These are phyloP conservation scores for Pterocles orientalis DNA, from an alignment of 2,113 vertebrate species.

Conservation along the genomic window DNA sequence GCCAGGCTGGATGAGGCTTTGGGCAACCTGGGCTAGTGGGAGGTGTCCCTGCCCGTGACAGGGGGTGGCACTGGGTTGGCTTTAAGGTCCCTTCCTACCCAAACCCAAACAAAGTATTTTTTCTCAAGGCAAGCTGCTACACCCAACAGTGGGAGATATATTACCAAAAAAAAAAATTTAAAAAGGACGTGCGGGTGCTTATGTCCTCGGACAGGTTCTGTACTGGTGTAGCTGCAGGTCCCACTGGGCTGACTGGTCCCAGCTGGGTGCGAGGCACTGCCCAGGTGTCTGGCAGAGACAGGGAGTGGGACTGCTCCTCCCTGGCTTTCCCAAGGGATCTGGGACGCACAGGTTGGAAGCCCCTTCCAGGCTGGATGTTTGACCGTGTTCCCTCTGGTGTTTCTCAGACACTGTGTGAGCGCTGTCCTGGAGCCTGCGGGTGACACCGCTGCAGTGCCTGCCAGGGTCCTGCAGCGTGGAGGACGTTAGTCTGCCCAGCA, in stretches of 20 bases:
- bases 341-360: neutral
- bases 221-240: neutral
- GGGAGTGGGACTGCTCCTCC: neutral
- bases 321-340: neutral
- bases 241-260: neutral
- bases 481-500: neutral
- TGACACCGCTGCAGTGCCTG: neutral
- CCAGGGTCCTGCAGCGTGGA: neutral
- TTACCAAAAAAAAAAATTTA: neutral
- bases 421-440: neutral
- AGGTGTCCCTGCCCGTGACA: no score
- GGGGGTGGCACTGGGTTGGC: no score
- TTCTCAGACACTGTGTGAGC: neutral
- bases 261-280: neutral
- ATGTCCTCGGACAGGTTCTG: no score
- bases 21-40: no score
- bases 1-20: no score
- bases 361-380: no score
- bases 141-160: neutral
- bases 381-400: neutral
- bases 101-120: neutral
- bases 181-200: no score
- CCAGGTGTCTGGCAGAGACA: rapidly evolving
- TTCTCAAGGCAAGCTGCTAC: neutral
- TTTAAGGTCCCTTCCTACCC: no score